phyloP scores from a whole-genome alignment of 2,797 vertebrate genomes.

The Enteromius mattozi region DNA sequence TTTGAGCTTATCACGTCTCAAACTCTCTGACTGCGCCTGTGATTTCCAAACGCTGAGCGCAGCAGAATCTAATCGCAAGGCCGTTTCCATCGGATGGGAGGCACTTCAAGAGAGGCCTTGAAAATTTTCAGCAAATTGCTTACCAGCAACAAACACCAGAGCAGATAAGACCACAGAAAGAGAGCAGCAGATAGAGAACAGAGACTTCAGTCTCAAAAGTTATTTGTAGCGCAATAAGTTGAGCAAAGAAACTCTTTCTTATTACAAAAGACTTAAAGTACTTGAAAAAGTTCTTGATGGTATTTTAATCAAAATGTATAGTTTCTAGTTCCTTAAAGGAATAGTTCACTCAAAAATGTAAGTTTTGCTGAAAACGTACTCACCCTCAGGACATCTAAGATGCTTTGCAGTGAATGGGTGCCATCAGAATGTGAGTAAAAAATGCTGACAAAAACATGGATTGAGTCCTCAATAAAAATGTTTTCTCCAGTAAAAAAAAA shows the following conservation, averaged over 20 bases:
- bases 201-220: slow-evolving; percentile 19
- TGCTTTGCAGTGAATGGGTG: background rate
- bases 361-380: background rate
- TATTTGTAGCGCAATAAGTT: background rate
- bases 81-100: slow-evolving; percentile 20
- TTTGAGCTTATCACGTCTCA: slow-evolving; percentile 43
- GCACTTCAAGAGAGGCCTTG: slow-evolving; percentile 49
- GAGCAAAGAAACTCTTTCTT: background rate
- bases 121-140: slow-evolving; percentile 57
- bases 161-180: slow-evolving; percentile 55
- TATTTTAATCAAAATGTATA: background rate
- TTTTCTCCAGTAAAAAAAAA: background rate
- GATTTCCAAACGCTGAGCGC: slow-evolving; percentile 42
- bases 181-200: background rate
- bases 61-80: slow-evolving; percentile 55
- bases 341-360: background rate
- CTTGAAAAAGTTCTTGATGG: background rate
- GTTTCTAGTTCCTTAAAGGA: background rate
- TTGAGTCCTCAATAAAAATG: background rate
- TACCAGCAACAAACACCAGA: slow-evolving; percentile 56
- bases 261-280: background rate
- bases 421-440: background rate
- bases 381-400: background rate
- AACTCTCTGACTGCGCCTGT: slow-evolving; percentile 14
- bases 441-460: background rate